Evolutionary conservation across 2,113 vertebrate species (phyloP).

Genomic region (Microcebus tavaratra): DNA sequence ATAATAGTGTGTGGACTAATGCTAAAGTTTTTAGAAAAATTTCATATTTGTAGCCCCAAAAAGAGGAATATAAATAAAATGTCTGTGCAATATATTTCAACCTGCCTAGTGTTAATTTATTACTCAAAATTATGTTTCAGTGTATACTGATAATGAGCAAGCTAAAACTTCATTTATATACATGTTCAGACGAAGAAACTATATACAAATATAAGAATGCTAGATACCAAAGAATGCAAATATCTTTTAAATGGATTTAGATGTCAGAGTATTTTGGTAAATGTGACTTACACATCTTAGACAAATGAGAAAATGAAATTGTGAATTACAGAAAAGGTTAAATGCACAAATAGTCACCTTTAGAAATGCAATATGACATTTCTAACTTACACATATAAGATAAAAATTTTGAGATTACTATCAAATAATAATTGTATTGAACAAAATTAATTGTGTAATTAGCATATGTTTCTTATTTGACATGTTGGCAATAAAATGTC

Average conservation of each 20-base stretch:
- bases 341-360: not conserved
- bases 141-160: not conserved
- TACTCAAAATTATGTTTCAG: not conserved
- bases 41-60: not conserved
- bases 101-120: not conserved
- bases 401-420: not conserved
- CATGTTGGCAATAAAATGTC: not conserved
- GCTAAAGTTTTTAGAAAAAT: not conserved
- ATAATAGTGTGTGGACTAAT: not conserved
- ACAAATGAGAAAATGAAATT: conserved; percentile 15
- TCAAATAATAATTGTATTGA: not conserved
- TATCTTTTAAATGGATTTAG: not conserved
- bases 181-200: not conserved
- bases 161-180: not conserved
- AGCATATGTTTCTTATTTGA: conserved; percentile 13
- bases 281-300: not conserved
- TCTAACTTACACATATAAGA: not conserved
- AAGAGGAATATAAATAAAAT: not conserved
- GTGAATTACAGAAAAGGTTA: not conserved
- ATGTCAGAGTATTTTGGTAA: conserved; percentile 30
- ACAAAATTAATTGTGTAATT: not conserved
- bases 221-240: not conserved
- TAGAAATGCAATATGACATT: conserved; percentile 4
- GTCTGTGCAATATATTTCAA: not conserved
- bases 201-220: not conserved